Conservation (phyloP, 2,888 invertebrate species). For the Atrina japonica region DNA sequence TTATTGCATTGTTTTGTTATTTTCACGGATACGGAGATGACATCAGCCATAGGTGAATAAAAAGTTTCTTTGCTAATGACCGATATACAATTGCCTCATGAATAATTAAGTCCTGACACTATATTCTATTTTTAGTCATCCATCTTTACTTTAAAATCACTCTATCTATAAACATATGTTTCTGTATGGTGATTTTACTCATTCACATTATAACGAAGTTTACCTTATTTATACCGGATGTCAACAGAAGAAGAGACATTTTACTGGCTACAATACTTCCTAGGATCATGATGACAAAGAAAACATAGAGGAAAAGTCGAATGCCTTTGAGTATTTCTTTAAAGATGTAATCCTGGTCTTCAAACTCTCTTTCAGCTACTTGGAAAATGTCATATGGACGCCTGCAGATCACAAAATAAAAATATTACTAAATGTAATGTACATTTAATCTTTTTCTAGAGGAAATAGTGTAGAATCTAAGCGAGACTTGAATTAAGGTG, state of each 20-base stretch:
- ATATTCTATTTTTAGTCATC: no score
- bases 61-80: no score
- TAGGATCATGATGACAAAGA: slow-evolving; percentile 92
- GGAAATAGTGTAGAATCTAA: no score
- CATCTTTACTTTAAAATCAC: no score
- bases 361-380: slow-evolving; percentile 69
- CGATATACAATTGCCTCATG: no score
- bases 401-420: slow-evolving; percentile 55
- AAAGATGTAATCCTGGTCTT: slow-evolving; percentile 69
- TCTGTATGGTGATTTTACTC: no score
- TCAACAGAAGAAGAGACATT: slow-evolving; percentile 85
- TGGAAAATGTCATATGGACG: slow-evolving; percentile 74
- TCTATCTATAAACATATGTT: no score
- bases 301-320: slow-evolving; percentile 88
- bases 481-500: no score
- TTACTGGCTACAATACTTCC: slow-evolving; percentile 93
- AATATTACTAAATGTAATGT: background rate
- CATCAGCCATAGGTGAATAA: background rate
- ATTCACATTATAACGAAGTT: no score
- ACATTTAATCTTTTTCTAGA: background rate
- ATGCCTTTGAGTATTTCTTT: slow-evolving; percentile 74
- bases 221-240: slow-evolving; percentile 70
- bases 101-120: no score
- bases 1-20: no score
- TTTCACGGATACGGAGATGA: no score